Conservation (phyloP, 2,797 vertebrate genomes). For the Sylvia borin region DNA sequence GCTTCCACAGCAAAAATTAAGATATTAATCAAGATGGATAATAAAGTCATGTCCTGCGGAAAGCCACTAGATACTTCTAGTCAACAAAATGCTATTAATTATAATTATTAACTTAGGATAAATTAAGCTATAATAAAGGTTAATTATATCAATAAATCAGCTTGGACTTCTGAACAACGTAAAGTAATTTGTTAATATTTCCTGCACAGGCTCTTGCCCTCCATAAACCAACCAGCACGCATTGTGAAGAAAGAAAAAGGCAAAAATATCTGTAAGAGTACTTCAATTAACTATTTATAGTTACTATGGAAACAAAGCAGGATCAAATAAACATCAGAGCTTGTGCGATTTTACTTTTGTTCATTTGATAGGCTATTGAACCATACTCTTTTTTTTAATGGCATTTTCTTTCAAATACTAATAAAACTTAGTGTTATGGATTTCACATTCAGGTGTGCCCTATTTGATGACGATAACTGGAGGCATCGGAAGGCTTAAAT, state of each 20-base stretch:
- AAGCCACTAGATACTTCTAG: slow-evolving; percentile 47
- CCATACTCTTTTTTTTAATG: not conserved
- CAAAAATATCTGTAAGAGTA: slow-evolving; percentile 62
- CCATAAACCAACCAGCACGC: slow-evolving; percentile 48
- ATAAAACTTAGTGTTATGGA: not conserved
- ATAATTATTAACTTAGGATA: not conserved
- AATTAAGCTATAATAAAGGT: not conserved
- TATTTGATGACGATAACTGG: not conserved
- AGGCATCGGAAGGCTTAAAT: not conserved
- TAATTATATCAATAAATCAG: not conserved
- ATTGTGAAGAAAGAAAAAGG: slow-evolving; percentile 48
- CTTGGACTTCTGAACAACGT: not conserved
- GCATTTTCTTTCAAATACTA: not conserved
- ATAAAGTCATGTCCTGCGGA: slow-evolving; percentile 59
- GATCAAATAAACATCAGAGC: slow-evolving; percentile 40
- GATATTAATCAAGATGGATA: slow-evolving; percentile 67
- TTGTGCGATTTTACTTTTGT: slow-evolving; percentile 32
- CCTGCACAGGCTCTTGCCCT: slow-evolving; percentile 1
- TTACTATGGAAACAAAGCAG: slow-evolving; percentile 70
- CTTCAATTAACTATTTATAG: slow-evolving; percentile 65
- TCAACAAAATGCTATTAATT: not conserved
- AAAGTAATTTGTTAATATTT: not conserved
- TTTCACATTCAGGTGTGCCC: not conserved
- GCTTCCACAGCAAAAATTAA: slow-evolving; percentile 68
- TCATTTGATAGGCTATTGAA: slow-evolving; percentile 5